Percentiles rank a stretch among this genome's conserved stretches.
phyloP scores from a whole-genome alignment of 2,888 invertebrate species.

The Dysmachus trigonus region DNA sequence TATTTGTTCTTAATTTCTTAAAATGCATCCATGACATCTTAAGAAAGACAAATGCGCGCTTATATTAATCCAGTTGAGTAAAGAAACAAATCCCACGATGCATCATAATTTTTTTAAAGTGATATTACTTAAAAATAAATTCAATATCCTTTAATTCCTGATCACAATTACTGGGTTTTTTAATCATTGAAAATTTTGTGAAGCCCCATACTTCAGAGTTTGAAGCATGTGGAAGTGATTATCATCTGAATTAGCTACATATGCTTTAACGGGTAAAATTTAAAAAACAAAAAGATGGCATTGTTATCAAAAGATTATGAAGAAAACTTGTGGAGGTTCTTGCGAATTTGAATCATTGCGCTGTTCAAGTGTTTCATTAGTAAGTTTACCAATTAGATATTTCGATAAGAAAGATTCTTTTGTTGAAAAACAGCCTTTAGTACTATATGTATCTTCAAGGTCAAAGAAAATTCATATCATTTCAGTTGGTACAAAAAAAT shows the following conservation, averaged over 20 bases:
- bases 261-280: neutral
- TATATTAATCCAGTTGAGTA: neutral
- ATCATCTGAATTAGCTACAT: neutral
- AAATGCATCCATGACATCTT: neutral
- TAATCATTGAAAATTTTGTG: neutral
- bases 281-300: neutral
- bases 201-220: neutral
- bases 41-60: neutral
- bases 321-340: neutral
- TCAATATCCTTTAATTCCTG: neutral
- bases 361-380: neutral
- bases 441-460: neutral
- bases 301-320: neutral
- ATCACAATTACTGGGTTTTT: neutral
- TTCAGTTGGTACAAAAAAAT: neutral
- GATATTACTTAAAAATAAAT: too few species aligned
- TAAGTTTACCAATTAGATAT: neutral
- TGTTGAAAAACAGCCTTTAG: neutral
- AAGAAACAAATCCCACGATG: neutral
- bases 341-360: neutral
- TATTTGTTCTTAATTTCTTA: neutral
- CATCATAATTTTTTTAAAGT: neutral
- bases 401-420: neutral
- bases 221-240: neutral
- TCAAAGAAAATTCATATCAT: neutral